Base-by-base conservation (phyloP, 2,888 invertebrate species). In the Aradus depressus region DNA sequence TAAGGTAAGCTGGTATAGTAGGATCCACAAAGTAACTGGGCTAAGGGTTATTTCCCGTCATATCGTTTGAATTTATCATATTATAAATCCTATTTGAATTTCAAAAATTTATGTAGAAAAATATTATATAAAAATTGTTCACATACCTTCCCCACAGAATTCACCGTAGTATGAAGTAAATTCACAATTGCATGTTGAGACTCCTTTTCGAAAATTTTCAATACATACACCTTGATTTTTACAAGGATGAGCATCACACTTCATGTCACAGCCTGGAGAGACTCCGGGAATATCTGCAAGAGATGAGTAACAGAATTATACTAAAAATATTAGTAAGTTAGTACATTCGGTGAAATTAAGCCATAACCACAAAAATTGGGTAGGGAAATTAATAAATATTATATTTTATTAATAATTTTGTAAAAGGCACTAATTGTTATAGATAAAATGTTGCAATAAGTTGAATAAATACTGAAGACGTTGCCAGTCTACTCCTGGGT, bases 121-220 rank as follows among this genome's bases (percentile, higher is more conserved):
- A 32, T 23, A 35, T 31, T 47, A 37, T 31, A 8, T 34, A 16
- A 25, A 8, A 22, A 42, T 58, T 62, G n/a, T n/a, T n/a, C n/a
- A n/a, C n/a, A n/a, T n/a, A 74, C 73, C 75, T 59, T 88, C 87
- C 59, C 82, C 81, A 63, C 91, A 91, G 62, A 81, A 79, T 61
- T 89, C 87, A 12, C 91, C 91, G 59, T 86, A 83, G 65, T 90
- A 92, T 51, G 90, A 91, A 0, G 91, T 91, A 55, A 84, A 77
- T 61, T 88, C 86, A 60, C 91, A 92, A 59, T 90, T 81, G 64
- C 93, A 93, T 8, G 82, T 81, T 59, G 87, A 86, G 58, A 84
- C 82, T 61, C 87, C 86, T 56, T 82, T 81, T 12, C 80, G 79
- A 66, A 93, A 93, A 65, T 90, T 85, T 67, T 92, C 91, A 3